phyloP scores from a whole-genome alignment of 2,113 vertebrate genomes.

The Melanerpes aurifrons region DNA sequence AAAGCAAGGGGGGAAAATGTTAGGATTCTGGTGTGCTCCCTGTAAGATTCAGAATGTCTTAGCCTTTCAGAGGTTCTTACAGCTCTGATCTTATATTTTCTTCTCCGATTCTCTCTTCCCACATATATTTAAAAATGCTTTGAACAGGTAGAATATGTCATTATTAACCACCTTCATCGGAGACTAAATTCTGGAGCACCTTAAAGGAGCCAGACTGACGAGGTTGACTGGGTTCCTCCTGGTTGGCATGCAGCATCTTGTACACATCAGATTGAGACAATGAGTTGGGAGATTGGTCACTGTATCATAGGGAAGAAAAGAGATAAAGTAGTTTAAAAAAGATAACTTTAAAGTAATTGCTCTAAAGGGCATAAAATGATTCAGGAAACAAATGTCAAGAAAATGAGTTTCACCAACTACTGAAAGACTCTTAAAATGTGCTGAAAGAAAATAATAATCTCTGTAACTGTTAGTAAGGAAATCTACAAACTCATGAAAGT shows the following conservation, averaged over 20 bases:
- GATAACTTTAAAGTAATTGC: neutral
- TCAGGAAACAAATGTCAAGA: neutral
- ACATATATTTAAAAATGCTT: neutral
- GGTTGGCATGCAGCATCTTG: conserved; percentile 87
- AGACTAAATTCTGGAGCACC: conserved; percentile 92
- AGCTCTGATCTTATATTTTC: neutral
- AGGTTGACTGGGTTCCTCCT: conserved; percentile 83
- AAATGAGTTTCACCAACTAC: neutral
- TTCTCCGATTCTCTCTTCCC: neutral
- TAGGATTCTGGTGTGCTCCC: neutral
- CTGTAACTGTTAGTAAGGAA: neutral
- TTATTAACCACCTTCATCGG: conserved; percentile 87
- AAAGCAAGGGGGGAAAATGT: neutral
- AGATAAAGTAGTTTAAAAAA: neutral
- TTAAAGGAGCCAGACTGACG: conserved; percentile 96
- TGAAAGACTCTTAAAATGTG: neutral
- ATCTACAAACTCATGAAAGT: neutral
- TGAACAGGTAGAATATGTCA: neutral
- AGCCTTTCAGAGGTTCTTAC: neutral
- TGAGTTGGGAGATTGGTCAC: conserved; percentile 77
- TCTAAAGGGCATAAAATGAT: neutral
- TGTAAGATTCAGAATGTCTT: neutral
- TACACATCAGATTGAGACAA: conserved; percentile 94
- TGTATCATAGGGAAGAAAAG: conserved; percentile 62
- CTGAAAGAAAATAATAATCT: neutral